phyloP scores from a whole-genome alignment of 2,113 vertebrate species.

The Prunella himalayana region DNA sequence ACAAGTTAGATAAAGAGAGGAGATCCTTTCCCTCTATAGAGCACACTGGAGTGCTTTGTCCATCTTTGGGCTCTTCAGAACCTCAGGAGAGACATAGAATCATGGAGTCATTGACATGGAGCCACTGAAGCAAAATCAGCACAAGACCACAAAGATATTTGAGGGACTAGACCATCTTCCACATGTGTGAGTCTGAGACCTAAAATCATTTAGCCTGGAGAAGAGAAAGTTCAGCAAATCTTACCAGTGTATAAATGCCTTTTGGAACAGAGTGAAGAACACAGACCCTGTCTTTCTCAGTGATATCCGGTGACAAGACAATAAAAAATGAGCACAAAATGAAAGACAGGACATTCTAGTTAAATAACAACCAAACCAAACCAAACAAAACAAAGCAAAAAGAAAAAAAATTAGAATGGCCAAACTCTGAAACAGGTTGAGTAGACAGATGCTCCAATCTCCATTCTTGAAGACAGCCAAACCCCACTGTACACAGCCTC shows the following conservation, averaged over 20 bases:
- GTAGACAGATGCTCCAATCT: not conserved
- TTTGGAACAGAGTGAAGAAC: not conserved
- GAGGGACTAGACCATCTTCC: not conserved
- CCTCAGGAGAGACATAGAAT: not conserved
- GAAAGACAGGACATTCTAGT: not conserved
- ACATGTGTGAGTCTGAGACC: accelerated
- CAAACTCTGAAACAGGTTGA: not conserved
- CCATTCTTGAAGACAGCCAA: not conserved
- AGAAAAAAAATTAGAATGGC: not conserved
- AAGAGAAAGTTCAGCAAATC: not conserved
- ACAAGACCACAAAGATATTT: not conserved
- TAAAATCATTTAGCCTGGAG: not conserved
- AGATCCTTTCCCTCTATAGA: not conserved
- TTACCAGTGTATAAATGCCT: not conserved
- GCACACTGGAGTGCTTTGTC: not conserved
- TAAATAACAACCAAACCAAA: not conserved
- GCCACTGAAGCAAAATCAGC: not conserved
- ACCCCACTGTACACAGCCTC: not conserved
- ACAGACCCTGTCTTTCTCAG: accelerated
- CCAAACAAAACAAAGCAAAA: not conserved
- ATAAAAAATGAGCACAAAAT: not conserved
- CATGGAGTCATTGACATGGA: not conserved
- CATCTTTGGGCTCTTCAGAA: not conserved
- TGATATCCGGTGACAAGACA: not conserved
- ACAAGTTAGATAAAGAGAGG: not conserved